Evolutionary conservation across 2,888 invertebrate genomes (phyloP), one percentile per base, ranked within the genome.

Genomic region (Acanthacorydalis orientalis): DNA sequence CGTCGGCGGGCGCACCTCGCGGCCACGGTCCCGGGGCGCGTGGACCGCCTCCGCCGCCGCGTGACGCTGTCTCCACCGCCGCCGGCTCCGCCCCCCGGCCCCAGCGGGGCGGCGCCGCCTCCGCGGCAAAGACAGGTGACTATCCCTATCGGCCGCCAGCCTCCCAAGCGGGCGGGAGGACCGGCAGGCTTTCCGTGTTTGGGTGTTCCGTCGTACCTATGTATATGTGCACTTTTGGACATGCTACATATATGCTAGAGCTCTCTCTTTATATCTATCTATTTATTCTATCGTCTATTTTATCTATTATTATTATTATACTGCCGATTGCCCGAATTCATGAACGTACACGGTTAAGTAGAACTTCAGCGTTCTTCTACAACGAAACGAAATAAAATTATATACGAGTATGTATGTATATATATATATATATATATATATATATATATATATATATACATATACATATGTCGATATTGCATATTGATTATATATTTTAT

Each of bases 21-120:
- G 67, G 64, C 1, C 67, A 70, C 53, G 77, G 87, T 43, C 86
- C 87, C 6, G 88, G 88, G n/a, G 87, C 86, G 4, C 73, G 87
- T 56, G 88, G 88, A 45, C 88, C 88, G n/a, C 88, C 87, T 39
- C 86, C 85, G 33, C 88, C 88, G 9, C 87, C 88, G 1, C 70
- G 87, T 50, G 84, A 84, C 57, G 75, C 73, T 60, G 73, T 76
- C 59, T 72, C 64, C 49, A 50, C 48, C 47, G 63, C 67, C 48
- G 59, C 38, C 58, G 56, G 51, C 39, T 14, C 52, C 43, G 43
- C 50, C 39, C 23, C 23, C 23, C 23, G 23, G 23, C 23, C 23
- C 23, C 23, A 23, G 23, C 23, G 23, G 23, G 23, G 33, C 52
- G 43, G 43, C 31, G 34, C 33, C 33, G 15, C 44, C 15, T 34